Conservation (phyloP, 2,888 invertebrate genomes). For the Caenorhabditis imperialis region DNA sequence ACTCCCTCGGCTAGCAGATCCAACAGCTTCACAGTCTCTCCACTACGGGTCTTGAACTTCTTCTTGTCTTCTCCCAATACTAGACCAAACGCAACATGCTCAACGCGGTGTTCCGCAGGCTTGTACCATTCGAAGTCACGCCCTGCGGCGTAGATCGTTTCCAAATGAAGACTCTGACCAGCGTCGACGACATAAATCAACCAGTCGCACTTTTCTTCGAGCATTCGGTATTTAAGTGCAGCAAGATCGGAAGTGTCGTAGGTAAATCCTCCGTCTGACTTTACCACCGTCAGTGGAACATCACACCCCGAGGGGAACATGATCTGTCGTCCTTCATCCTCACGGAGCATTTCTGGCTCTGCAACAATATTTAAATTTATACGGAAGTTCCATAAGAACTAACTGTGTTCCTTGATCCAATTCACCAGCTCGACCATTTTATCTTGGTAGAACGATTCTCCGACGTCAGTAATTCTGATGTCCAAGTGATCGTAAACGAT, state of each 20-base stretch:
- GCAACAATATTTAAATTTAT: constrained; percentile 5
- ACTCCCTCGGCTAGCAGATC: constrained; percentile 91
- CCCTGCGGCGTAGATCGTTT: constrained; percentile 85
- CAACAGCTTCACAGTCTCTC: constrained; percentile 90
- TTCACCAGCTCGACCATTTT: constrained; percentile 88
- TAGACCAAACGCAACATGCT: constrained; percentile 95
- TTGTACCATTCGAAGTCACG: constrained; percentile 86
- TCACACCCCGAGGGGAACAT: constrained; percentile 79
- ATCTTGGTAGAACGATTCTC: constrained; percentile 97
- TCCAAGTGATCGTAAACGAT: constrained; percentile 91
- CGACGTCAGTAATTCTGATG: constrained; percentile 86
- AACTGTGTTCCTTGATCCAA: constrained; percentile 84
- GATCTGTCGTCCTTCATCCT: constrained; percentile 83
- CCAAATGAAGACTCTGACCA: constrained; percentile 84
- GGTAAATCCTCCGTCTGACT: constrained; percentile 93
- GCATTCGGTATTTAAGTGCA: constrained; percentile 82
- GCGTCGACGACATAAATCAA: constrained; percentile 93
- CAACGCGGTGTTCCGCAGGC: constrained; percentile 84
- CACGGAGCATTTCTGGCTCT: constrained; percentile 80
- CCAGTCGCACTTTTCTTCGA: constrained; percentile 88
- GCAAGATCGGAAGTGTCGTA: constrained; percentile 99
- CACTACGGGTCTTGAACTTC: constrained; percentile 97
- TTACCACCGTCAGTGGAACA: constrained; percentile 92
- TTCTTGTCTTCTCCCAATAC: constrained; percentile 97
- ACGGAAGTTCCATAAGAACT: constrained; percentile 1